phyloP scores from a whole-genome alignment of 2,888 invertebrate genomes.

The Sarcophaga rosellei region DNA sequence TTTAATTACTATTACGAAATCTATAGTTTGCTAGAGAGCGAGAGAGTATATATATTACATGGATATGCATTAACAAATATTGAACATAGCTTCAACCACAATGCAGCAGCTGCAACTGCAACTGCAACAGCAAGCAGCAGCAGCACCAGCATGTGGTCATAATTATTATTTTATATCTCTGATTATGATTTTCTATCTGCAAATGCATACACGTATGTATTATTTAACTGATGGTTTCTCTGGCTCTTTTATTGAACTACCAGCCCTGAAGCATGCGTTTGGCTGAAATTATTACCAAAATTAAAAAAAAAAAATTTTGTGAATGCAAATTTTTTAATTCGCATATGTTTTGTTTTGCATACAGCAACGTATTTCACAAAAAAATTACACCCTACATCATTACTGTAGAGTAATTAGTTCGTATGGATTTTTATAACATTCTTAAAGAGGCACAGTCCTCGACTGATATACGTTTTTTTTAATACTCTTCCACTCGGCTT shows the following conservation, averaged over 20 bases:
- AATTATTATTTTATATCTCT: neutral
- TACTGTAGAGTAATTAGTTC: neutral
- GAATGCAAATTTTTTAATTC: neutral
- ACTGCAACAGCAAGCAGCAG: too few relatives aligned
- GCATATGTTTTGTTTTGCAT: neutral
- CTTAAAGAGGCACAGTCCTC: too few relatives aligned
- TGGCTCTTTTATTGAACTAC: neutral
- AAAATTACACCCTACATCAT: neutral
- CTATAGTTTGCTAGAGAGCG: too few relatives aligned
- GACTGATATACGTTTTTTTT: too few relatives aligned
- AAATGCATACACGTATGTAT: neutral
- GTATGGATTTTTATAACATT: too few relatives aligned
- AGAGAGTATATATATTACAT: too few relatives aligned
- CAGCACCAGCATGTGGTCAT: neutral
- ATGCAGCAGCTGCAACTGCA: neutral
- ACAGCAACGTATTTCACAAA: neutral
- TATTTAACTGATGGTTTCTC: neutral
- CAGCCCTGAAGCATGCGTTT: neutral
- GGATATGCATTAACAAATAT: too few relatives aligned
- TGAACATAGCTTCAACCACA: neutral
- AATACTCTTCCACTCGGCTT: too few relatives aligned
- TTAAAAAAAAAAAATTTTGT: neutral
- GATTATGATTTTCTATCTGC: neutral
- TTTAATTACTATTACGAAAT: too few relatives aligned
- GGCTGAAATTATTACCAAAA: too few relatives aligned